Evolutionary conservation across 2,888 invertebrate species (phyloP), one percentile per base, ranked within the genome.

Genomic region (Hypercompe scribonia): DNA sequence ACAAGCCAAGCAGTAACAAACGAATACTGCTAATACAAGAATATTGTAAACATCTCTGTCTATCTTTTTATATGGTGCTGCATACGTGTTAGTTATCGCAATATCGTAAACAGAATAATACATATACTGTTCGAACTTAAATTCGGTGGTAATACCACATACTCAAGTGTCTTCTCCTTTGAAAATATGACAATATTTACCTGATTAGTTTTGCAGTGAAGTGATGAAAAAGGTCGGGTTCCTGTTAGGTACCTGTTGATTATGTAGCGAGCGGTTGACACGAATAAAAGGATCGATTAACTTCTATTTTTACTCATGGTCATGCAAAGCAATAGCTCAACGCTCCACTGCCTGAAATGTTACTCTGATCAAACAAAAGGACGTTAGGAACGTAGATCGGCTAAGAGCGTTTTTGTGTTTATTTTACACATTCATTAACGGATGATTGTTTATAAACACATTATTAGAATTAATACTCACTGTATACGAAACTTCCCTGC

Each of bases 201-300:
- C 78, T 83, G 80, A 84, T 78, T 84, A 77, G 78, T 84, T 80
- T 86, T 83, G 77, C 74, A 77, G 72, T 75, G 70, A 78, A 73
- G 72, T 81, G 75, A 83, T 80, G 78, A 77, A 81, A 83, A 84
- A 84, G 83, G 85, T 83, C 78, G 81, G 71, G 84, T 78, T 83
- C 78, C 81, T 79, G 78, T 74, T 74, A 73, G 74, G 69, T 75
- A 85, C 85, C 80, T 83, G 84, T 81, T 84, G 88, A 88, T 88
- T 86, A 89, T 87, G 87, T 90, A 88, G 89, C 87, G 87, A 91
- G 84, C 90, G 90, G 90, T 89, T 94, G 94, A 94, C 95, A 93
- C 92, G 89, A 91, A 93, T 94, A 92, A 92, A 90, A 89, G 91
- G 91, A 95, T 95, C 95, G 95, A 95, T 95, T 93, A 92, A 90